Evolutionary conservation across 2,797 vertebrate species (phyloP).

Genomic region (Cetoscarus ocellatus): DNA sequence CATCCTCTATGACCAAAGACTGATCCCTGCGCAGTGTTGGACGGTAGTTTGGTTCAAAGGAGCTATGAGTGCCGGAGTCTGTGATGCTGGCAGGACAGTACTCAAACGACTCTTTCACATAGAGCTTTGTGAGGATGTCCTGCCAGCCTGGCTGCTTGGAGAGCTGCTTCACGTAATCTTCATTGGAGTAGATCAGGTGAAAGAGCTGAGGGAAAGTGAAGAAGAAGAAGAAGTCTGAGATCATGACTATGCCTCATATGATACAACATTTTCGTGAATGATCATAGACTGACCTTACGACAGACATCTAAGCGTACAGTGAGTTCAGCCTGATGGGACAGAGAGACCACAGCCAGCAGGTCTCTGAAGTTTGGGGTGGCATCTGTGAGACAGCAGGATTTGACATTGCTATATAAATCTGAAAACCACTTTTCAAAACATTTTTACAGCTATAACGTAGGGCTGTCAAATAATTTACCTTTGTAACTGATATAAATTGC

Average conservation of each 20-base stretch:
- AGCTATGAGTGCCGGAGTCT: constrained; percentile 55
- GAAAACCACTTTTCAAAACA: not conserved
- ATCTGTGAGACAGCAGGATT: constrained; percentile 77
- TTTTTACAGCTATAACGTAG: not conserved
- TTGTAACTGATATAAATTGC: too few relatives aligned
- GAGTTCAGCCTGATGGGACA: constrained; percentile 93
- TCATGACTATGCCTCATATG: not conserved
- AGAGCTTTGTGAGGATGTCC: constrained; percentile 94
- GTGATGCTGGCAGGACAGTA: constrained; percentile 79
- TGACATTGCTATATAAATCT: not conserved
- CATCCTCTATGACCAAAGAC: constrained; percentile 67
- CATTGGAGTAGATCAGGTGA: constrained; percentile 91
- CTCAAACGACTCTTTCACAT: constrained; percentile 91
- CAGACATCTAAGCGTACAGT: constrained; percentile 92
- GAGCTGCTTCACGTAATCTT: constrained; percentile 91
- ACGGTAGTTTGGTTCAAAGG: constrained; percentile 66
- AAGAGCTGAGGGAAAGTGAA: constrained; percentile 87
- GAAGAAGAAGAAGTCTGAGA: constrained; percentile 10
- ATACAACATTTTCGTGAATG: not conserved
- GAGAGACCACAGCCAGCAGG: constrained; percentile 91
- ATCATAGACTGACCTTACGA: constrained; percentile 88
- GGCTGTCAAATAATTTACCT: too few relatives aligned
- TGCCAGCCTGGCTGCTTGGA: constrained; percentile 93
- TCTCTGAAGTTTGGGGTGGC: constrained; percentile 90
- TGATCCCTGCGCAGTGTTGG: constrained; percentile 69